phyloP scores from a whole-genome alignment of 2,797 vertebrate species.

The Poeciliopsis presidionis region DNA sequence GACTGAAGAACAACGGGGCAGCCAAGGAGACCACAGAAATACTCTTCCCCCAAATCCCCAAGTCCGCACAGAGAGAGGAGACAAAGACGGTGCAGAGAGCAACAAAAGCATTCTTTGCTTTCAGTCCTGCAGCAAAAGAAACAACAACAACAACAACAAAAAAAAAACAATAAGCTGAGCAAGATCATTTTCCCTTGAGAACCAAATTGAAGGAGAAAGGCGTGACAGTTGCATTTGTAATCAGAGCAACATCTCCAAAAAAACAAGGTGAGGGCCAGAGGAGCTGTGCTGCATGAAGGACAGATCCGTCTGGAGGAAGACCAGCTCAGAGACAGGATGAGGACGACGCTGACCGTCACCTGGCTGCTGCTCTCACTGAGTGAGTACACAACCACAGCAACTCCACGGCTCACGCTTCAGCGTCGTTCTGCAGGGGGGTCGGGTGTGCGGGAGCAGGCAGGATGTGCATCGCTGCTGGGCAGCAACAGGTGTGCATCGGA shows the following conservation, averaged over 20 bases:
- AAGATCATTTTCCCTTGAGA: conserved; percentile 56
- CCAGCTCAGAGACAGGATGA: conserved; percentile 44
- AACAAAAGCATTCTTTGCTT: conserved; percentile 81
- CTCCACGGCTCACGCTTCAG: not conserved
- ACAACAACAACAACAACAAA: too few species aligned
- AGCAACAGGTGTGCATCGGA: not conserved
- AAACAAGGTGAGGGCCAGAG: conserved; percentile 16
- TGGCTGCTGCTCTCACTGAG: conserved; percentile 68
- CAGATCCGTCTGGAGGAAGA: conserved; percentile 27
- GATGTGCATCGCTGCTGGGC: not conserved
- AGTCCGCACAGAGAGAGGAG: conserved; percentile 48
- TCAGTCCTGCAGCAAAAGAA: conserved; percentile 52
- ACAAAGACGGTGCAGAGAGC: conserved; percentile 34
- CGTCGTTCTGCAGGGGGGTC: not conserved
- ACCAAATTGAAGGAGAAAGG: conserved; percentile 65
- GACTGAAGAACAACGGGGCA: conserved; percentile 52
- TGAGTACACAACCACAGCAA: conserved; percentile 49
- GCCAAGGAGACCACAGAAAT: conserved; percentile 78
- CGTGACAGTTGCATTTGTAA: conserved; percentile 44
- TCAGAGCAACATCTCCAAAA: conserved; percentile 16
- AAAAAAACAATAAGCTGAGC: conserved; percentile 45
- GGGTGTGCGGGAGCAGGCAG: not conserved
- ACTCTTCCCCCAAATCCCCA: conserved; percentile 64
- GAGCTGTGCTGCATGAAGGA: conserved; percentile 48
- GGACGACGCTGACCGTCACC: conserved; percentile 53